Conservation (phyloP, 2,113 vertebrate genomes). For the Pagrus major region DNA sequence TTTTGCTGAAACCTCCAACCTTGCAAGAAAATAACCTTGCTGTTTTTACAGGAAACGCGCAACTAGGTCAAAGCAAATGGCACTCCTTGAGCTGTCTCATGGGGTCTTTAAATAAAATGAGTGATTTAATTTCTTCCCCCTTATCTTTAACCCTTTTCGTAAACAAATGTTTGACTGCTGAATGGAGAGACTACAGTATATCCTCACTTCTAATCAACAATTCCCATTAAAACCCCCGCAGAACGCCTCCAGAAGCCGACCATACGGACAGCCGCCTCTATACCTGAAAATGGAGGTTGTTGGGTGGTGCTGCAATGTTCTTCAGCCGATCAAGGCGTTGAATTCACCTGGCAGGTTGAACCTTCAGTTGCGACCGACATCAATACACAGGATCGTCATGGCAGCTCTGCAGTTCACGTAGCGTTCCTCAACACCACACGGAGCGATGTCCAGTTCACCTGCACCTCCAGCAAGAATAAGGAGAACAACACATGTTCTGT, state of each 20-base stretch:
- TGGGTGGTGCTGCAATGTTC: slow-evolving; percentile 25
- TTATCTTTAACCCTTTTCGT: no score
- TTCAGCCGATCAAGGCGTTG: rapidly evolving
- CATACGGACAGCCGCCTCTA: rapidly evolving
- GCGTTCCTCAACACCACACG: rapidly evolving
- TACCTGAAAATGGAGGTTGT: rapidly evolving
- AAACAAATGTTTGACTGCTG: not conserved
- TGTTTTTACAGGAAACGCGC: no score
- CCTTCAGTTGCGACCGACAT: rapidly evolving
- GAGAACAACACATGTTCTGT: rapidly evolving
- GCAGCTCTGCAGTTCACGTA: rapidly evolving
- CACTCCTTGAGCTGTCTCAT: no score
- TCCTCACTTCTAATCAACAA: not conserved
- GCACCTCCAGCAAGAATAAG: slow-evolving; percentile 8
- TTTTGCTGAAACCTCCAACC: no score
- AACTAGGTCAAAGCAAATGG: no score
- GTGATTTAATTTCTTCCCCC: no score
- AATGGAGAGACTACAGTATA: not conserved
- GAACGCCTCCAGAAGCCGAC: slow-evolving; percentile 39
- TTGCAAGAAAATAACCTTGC: no score
- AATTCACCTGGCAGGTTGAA: slow-evolving; percentile 19
- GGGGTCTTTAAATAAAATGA: not conserved
- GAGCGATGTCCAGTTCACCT: slow-evolving; percentile 11
- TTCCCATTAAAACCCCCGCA: not conserved
- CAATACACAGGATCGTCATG: rapidly evolving